Base-by-base conservation (phyloP, 1,140 invertebrate species). In the Drosophila tsacasi region DNA sequence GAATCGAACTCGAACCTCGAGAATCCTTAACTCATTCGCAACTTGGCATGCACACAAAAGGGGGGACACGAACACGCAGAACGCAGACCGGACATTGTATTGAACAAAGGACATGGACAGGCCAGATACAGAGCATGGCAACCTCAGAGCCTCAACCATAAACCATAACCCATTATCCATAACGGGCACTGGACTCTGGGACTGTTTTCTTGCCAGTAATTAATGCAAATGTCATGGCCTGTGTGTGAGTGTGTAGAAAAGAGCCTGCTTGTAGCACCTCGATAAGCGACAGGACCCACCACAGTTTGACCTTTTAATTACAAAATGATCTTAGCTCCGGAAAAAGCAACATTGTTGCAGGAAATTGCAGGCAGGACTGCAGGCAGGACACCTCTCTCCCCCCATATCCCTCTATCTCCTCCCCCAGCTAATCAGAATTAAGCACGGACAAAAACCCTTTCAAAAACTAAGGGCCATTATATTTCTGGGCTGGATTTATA, bases 151-250 rank as follows among this genome's bases (percentile, higher is more conserved):
- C 19, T 5, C 46, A 10, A 15, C 13, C 27, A 5, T 15, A 37
- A 3, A 9, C 9, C n/a, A 40, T 40, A 8, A 40, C 39, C 39
- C 39, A 40, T 44, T 10, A 19, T 2, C 12, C 30, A 8, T 15
- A 5, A 15, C 50, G 42, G 42, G 15, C 46, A 37, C 21, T 35
- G 25, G 63, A 30, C 66, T 44, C 37, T 42, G 17, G 67, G 23
- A 39, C 23, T 71, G 67, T 71, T 71, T 71, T 55, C 64, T 44
- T 68, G 47, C 65, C 64, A 44, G 64, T 71, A 71, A 71, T 68
- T 69, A 71, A 55, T 71, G 67, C 23, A 55, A 71, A 69, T 55
- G 64, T 37, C 12, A n/a, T n/a, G 25, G 3, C 17, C 15, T 30
- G 44, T 25, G 30, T 25, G 52, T 64, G 21, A 1, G 42, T 27